These are phyloP conservation scores for Drosophila paramelanica DNA, from an alignment of 2,888 invertebrate genomes.

Conservation along the genomic window DNA sequence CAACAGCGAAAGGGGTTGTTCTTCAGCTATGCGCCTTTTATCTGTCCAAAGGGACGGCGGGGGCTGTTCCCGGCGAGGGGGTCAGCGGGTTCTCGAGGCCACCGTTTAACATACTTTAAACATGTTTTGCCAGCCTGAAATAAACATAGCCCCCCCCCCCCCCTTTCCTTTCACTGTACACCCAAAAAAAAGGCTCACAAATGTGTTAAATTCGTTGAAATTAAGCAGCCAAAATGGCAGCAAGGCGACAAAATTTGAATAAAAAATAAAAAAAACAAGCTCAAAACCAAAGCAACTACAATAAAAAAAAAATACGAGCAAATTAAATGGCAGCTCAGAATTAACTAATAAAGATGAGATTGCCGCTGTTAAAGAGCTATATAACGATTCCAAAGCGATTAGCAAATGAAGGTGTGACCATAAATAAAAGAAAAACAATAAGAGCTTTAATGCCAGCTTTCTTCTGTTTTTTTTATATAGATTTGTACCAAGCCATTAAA, in stretches of 20 bases:
- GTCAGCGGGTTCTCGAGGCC: conserved; percentile 30
- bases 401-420: conserved; percentile 33
- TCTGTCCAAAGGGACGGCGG: conserved; percentile 62
- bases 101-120: conserved; percentile 77
- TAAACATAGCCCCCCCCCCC: conserved; percentile 15
- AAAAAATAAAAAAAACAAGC: conserved; percentile 20
- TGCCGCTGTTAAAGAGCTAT: conserved; percentile 22
- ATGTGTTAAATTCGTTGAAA: conserved; percentile 66
- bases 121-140: conserved; percentile 68
- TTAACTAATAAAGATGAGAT: conserved; percentile 50
- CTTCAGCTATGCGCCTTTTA: conserved; percentile 51
- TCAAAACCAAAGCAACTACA: conserved; percentile 13
- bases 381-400: conserved; percentile 42
- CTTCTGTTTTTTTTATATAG: no score
- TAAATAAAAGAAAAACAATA: conserved; percentile 15
- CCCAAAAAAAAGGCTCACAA: conserved; percentile 38
- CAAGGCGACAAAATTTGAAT: conserved; percentile 44
- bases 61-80: conserved; percentile 8
- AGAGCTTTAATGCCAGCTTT: background rate
- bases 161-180: conserved; percentile 5
- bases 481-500: no score
- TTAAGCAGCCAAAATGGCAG: conserved; percentile 41
- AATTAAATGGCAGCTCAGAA: conserved; percentile 42
- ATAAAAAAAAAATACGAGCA: conserved; percentile 8
- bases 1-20: conserved; percentile 25